Conservation (phyloP, 2,888 invertebrate genomes). For the Andrena haemorrhoa region DNA sequence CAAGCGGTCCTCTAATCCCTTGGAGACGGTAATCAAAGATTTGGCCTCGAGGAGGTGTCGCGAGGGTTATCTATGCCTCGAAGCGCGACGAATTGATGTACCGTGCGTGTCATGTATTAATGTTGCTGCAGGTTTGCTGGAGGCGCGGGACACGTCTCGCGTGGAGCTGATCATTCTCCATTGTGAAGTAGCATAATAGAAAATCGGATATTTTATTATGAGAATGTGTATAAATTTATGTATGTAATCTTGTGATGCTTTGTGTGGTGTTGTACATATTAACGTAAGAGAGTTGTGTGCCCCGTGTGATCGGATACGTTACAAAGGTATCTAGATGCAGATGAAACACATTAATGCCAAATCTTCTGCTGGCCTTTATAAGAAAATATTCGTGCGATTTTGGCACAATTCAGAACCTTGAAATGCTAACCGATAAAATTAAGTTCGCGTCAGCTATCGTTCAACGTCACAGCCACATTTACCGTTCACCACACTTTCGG, state of each 20-base stretch:
- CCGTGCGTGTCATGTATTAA: slow-evolving; percentile 64
- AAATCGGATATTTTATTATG: slow-evolving; percentile 82
- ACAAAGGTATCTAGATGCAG: slow-evolving; percentile 60
- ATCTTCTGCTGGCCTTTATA: slow-evolving; percentile 48
- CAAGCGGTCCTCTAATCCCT: slow-evolving; percentile 32
- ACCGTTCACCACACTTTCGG: background rate
- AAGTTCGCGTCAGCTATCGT: slow-evolving; percentile 11
- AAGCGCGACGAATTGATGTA: slow-evolving; percentile 60
- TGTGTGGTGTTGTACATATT: slow-evolving; percentile 72
- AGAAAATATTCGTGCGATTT: slow-evolving; percentile 49
- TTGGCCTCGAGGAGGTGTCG: slow-evolving; percentile 28
- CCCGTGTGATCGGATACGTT: slow-evolving; percentile 60
- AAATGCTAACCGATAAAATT: slow-evolving; percentile 31
- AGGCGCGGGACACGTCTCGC: slow-evolving; percentile 73
- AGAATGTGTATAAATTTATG: slow-evolving; percentile 75
- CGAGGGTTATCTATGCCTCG: slow-evolving; percentile 52
- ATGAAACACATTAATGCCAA: slow-evolving; percentile 55
- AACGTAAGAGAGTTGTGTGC: slow-evolving; percentile 60
- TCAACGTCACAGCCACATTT: background rate
- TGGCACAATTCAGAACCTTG: slow-evolving; percentile 30
- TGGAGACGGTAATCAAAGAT: slow-evolving; percentile 26
- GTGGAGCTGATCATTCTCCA: slow-evolving; percentile 70
- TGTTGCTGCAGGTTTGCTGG: slow-evolving; percentile 55
- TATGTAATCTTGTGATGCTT: slow-evolving; percentile 75
- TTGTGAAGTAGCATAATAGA: slow-evolving; percentile 78